These are phyloP conservation scores for Merluccius polli DNA, from an alignment of 2,797 vertebrate genomes.

Conservation along the genomic window DNA sequence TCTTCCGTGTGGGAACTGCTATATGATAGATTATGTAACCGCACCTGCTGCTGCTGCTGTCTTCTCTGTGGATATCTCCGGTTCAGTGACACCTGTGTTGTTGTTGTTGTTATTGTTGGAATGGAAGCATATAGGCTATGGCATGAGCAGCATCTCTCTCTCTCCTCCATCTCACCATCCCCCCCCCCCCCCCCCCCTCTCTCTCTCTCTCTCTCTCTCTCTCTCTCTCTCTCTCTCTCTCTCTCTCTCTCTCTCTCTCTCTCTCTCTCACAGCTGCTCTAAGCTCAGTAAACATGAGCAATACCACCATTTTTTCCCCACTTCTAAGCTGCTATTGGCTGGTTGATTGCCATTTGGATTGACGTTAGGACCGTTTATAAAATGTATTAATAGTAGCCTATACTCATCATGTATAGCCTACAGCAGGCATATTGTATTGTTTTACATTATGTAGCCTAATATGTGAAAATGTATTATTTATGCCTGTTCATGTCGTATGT, in stretches of 20 bases:
- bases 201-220: not conserved
- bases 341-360: not conserved
- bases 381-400: not conserved
- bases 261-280: not conserved
- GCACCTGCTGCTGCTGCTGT: constrained; percentile 43
- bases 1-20: constrained; percentile 40
- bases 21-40: constrained; percentile 62
- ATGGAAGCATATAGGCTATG: not conserved
- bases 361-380: too few species aligned
- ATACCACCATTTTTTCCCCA: not conserved
- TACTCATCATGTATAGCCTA: not conserved
- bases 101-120: not conserved
- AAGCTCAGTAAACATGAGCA: not conserved
- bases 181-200: not conserved
- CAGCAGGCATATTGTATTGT: not conserved
- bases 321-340: not conserved
- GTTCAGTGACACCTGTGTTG: not conserved
- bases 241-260: too few species aligned
- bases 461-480: too few species aligned
- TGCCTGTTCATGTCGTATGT: too few species aligned
- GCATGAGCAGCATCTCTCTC: constrained; percentile 35
- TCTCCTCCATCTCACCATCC: not conserved
- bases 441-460: too few species aligned
- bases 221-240: not conserved
- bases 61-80: constrained; percentile 35